These are phyloP conservation scores for Drosophila obscura DNA, from an alignment of 1,140 invertebrate species.

Conservation along the genomic window DNA sequence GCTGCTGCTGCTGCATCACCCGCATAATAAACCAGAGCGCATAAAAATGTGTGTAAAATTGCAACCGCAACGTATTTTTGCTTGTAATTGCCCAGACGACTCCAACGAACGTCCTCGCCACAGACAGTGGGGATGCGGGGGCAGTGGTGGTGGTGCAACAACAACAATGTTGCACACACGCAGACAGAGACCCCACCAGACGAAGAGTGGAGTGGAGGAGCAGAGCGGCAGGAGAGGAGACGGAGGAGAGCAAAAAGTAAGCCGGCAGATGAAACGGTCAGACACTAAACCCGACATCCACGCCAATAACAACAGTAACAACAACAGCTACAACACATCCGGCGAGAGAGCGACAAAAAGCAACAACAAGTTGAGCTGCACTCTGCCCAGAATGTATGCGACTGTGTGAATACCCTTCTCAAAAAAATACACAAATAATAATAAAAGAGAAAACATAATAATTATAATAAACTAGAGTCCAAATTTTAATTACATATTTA, in stretches of 20 bases:
- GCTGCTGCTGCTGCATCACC: slow-evolving; percentile 42
- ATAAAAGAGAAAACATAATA: neutral
- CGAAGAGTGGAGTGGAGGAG: slow-evolving; percentile 16
- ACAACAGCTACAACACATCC: slow-evolving; percentile 67
- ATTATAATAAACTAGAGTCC: no score
- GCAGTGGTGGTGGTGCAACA: slow-evolving; percentile 8
- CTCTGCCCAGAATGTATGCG: neutral
- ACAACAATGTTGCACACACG: slow-evolving; percentile 59
- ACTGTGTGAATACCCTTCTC: no score
- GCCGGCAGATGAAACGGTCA: slow-evolving; percentile 64
- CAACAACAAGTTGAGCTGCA: slow-evolving; percentile 32
- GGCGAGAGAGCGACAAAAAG: slow-evolving; percentile 46
- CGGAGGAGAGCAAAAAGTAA: slow-evolving; percentile 34
- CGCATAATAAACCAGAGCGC: slow-evolving; percentile 72
- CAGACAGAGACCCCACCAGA: slow-evolving; percentile 42
- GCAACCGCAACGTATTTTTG: slow-evolving; percentile 48
- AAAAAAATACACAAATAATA: neutral
- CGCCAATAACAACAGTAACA: slow-evolving; percentile 31
- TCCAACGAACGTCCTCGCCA: slow-evolving; percentile 19
- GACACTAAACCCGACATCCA: slow-evolving; percentile 43
- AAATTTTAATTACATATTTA: no score
- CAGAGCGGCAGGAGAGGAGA: slow-evolving; percentile 1
- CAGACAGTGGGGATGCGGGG: slow-evolving; percentile 14
- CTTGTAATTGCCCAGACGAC: slow-evolving; percentile 56
- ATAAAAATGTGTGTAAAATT: slow-evolving; percentile 59